These are phyloP conservation scores for Amphilophus citrinellus DNA, from an alignment of 2,113 vertebrate species.

Conservation along the genomic window DNA sequence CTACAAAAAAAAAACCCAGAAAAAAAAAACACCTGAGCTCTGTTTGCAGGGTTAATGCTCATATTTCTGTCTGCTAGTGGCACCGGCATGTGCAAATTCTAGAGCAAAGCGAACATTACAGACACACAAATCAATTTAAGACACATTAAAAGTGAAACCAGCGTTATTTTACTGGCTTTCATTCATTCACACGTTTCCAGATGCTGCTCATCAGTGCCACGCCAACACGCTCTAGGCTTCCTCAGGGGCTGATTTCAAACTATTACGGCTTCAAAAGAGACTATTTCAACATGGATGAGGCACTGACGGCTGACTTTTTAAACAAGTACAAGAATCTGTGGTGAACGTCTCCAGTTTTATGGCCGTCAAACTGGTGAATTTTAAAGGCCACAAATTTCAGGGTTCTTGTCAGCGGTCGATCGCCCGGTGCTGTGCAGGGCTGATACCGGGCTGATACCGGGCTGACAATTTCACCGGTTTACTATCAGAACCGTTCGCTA, in stretches of 20 bases:
- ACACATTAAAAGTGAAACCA: not conserved
- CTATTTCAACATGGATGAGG: no score
- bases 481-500: no score
- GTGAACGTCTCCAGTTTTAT: no score
- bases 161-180: not conserved
- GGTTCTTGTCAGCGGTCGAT: no score
- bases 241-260: not conserved
- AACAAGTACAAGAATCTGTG: no score
- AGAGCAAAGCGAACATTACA: not conserved
- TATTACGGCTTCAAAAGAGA: not conserved
- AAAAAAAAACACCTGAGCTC: constrained; percentile 8
- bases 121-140: not conserved
- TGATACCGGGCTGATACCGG: no score
- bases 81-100: not conserved
- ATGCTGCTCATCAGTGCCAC: not conserved
- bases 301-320: no score
- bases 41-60: not conserved
- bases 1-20: not conserved
- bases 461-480: no score
- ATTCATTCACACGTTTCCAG: not conserved
- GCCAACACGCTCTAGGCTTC: not conserved
- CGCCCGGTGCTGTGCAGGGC: no score
- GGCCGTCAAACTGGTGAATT: no score
- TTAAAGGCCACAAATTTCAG: no score
- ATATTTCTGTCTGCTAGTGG: not conserved